phyloP scores from a whole-genome alignment of 2,113 vertebrate species.

The Sceloporus tristichus region DNA sequence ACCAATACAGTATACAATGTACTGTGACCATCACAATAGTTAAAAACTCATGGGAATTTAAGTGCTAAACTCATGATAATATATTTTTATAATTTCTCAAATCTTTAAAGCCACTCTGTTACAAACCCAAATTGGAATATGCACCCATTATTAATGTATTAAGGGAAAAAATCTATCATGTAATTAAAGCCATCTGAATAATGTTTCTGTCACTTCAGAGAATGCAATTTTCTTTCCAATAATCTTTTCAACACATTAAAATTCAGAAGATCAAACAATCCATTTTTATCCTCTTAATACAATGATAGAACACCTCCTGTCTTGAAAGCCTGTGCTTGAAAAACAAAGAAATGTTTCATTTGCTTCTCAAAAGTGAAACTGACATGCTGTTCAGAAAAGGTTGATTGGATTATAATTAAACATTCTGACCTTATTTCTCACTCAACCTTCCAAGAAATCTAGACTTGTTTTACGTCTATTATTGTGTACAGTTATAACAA shows the following conservation, averaged over 20 bases:
- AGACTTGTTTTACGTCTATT: slow-evolving; percentile 37
- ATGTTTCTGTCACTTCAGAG: slow-evolving; percentile 81
- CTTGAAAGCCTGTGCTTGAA: slow-evolving; percentile 75
- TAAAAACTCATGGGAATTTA: slow-evolving; percentile 57
- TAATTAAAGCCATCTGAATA: slow-evolving; percentile 84
- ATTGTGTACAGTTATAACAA: slow-evolving; percentile 34
- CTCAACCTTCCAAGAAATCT: slow-evolving; percentile 44
- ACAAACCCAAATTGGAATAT: slow-evolving; percentile 58
- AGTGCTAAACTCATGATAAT: slow-evolving; percentile 64
- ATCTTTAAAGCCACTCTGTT: slow-evolving; percentile 83
- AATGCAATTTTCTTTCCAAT: slow-evolving; percentile 82
- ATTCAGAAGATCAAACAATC: slow-evolving; percentile 84
- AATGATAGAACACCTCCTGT: slow-evolving; percentile 67
- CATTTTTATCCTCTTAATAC: slow-evolving; percentile 78
- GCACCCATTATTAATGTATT: slow-evolving; percentile 65
- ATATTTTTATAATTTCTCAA: slow-evolving; percentile 74
- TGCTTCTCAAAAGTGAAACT: slow-evolving; percentile 83
- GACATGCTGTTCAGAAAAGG: slow-evolving; percentile 80
- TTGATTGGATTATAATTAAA: slow-evolving; percentile 86
- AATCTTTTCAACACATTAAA: slow-evolving; percentile 85
- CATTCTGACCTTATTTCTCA: slow-evolving; percentile 66
- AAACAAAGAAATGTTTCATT: slow-evolving; percentile 83
- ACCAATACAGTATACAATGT: slow-evolving; percentile 33
- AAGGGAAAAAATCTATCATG: slow-evolving; percentile 74
- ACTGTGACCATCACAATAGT: slow-evolving; percentile 57